Percentiles rank a stretch among this genome's conserved stretches.
phyloP scores from a whole-genome alignment of 2,797 vertebrate species.

The Falco rusticolus region DNA sequence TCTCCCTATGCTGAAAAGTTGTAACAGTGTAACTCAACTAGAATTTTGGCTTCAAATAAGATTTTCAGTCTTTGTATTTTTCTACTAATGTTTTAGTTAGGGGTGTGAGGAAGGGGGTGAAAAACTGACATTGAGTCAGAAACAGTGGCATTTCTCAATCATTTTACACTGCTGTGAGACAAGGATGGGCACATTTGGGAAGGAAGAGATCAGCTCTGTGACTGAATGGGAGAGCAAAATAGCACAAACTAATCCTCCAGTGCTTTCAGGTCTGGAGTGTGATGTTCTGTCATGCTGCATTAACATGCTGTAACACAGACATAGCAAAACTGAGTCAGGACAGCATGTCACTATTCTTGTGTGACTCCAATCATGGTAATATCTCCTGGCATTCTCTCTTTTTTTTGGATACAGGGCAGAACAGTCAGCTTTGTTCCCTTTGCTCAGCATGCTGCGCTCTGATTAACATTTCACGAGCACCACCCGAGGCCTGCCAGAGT shows the following conservation, averaged over 20 bases:
- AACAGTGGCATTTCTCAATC: background rate
- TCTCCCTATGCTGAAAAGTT: background rate
- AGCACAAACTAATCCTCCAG: background rate
- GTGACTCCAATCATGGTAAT: slow-evolving; percentile 30
- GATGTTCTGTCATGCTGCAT: background rate
- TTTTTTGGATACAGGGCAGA: slow-evolving; percentile 46
- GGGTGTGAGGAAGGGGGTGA: background rate
- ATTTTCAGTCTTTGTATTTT: background rate
- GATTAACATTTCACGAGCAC: slow-evolving; percentile 6
- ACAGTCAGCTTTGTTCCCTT: slow-evolving; percentile 50
- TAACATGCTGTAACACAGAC: background rate
- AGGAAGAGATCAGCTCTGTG: background rate
- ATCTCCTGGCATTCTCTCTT: slow-evolving; percentile 28
- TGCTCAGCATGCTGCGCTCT: rapidly evolving
- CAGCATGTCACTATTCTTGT: slow-evolving; percentile 18
- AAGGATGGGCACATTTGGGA: background rate
- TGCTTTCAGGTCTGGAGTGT: background rate
- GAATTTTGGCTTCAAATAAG: background rate
- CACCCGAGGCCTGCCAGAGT: background rate
- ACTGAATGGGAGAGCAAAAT: background rate
- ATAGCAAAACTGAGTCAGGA: slow-evolving; percentile 16
- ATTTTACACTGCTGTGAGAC: background rate
- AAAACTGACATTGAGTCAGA: background rate
- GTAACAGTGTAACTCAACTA: background rate
- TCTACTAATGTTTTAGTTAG: background rate